Percentiles rank a stretch among this genome's conserved stretches.
These are phyloP conservation scores for Remorina albescens DNA, from an alignment of 2,797 vertebrate genomes.

Conservation along the genomic window DNA sequence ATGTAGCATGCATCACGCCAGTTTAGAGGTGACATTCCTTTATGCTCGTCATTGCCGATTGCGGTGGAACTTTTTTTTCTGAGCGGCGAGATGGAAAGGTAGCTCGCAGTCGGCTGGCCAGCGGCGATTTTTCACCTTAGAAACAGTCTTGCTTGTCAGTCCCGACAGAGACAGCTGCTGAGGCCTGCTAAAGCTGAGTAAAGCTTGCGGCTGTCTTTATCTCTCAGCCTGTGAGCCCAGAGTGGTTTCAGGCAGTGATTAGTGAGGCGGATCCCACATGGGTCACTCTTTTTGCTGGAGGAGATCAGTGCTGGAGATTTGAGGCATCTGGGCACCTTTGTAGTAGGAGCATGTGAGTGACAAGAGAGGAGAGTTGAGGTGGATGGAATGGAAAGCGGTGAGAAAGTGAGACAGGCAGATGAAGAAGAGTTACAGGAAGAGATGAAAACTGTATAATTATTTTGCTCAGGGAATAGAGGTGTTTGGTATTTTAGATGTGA, in stretches of 20 bases:
- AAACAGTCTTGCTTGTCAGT: constrained; percentile 75
- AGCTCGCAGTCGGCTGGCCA: constrained; percentile 64
- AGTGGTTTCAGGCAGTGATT: constrained; percentile 82
- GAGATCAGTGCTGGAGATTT: constrained; percentile 80
- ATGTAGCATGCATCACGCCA: constrained; percentile 29
- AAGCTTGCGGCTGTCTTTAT: constrained; percentile 81
- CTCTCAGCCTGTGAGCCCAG: constrained; percentile 77
- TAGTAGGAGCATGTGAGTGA: constrained; percentile 76
- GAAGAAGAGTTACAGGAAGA: constrained; percentile 59
- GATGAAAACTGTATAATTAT: constrained; percentile 60
- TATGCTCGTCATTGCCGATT: constrained; percentile 59
- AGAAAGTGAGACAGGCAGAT: constrained; percentile 61
- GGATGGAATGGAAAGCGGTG: constrained; percentile 64
- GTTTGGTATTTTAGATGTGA: constrained; percentile 32
- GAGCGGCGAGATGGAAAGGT: constrained; percentile 63
- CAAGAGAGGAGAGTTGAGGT: constrained; percentile 67
- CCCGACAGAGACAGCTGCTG: constrained; percentile 69
- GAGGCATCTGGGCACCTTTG: constrained; percentile 77
- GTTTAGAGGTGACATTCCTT: constrained; percentile 77
- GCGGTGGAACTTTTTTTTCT: constrained; percentile 61
- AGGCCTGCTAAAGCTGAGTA: constrained; percentile 76
- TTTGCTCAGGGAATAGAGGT: constrained; percentile 44
- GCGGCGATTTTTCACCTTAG: constrained; percentile 73
- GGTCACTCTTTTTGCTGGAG: constrained; percentile 75
- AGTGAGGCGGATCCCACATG: constrained; percentile 75